Evolutionary conservation across 2,113 vertebrate species (phyloP).

Genomic region (Brachyistius frenatus): DNA sequence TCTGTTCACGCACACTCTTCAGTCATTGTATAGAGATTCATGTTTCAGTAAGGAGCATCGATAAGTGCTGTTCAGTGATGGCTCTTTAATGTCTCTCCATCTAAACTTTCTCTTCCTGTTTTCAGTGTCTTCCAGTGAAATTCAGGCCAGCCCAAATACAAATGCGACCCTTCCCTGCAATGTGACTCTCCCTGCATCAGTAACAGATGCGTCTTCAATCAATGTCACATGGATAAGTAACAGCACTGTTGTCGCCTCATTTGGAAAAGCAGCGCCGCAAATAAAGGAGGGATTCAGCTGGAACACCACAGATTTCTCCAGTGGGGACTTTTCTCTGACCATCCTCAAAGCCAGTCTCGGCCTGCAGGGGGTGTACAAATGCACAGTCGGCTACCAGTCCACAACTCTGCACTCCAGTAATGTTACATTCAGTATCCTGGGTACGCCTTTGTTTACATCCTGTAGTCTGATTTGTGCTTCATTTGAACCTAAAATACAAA

Average conservation of each 20-base stretch:
- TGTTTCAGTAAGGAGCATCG: neutral
- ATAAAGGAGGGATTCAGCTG: slow-evolving; percentile 72
- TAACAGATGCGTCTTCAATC: slow-evolving; percentile 52
- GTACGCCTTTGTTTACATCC: slow-evolving; percentile 59
- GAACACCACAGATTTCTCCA: slow-evolving; percentile 43
- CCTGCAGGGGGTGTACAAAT: slow-evolving; percentile 81
- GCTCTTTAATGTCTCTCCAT: neutral
- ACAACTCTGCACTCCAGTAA: slow-evolving; percentile 52
- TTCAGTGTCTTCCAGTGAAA: slow-evolving; percentile 66
- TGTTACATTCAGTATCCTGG: slow-evolving; percentile 71
- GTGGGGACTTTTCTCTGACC: slow-evolving; percentile 78
- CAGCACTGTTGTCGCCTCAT: slow-evolving; percentile 64
- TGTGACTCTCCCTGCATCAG: slow-evolving; percentile 28
- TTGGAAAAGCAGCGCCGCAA: slow-evolving; percentile 5
- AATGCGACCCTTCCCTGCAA: slow-evolving; percentile 75
- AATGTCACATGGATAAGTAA: slow-evolving; percentile 72
- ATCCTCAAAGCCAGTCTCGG: slow-evolving; percentile 62
- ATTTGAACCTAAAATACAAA: neutral
- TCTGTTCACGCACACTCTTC: no score
- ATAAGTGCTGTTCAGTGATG: neutral
- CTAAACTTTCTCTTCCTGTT: slow-evolving; percentile 17
- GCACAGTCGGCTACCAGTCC: slow-evolving; percentile 73
- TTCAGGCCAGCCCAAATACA: slow-evolving; percentile 64
- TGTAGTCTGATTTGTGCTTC: neutral
- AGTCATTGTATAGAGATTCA: no score